Base-by-base conservation (phyloP, 2,797 vertebrate genomes). In the Molossus molossus region DNA sequence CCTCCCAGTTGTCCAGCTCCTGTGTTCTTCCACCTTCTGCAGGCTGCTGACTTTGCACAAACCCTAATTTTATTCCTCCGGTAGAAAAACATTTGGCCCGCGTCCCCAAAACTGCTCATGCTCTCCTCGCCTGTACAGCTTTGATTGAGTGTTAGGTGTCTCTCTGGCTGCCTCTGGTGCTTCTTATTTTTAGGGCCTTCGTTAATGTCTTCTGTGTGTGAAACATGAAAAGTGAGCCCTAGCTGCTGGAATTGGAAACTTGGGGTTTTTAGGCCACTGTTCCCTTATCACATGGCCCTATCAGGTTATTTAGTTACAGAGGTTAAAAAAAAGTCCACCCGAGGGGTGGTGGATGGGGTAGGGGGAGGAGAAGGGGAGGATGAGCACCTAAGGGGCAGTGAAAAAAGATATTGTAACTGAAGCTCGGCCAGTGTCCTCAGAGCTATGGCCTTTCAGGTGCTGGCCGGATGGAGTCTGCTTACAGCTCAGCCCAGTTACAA, bases 101-200 rank as follows among this genome's bases (percentile, higher is more conserved):
- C 37, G 21, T 95, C 82, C 97, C 97, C 45, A 73, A 97, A 97
- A 94, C 97, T 89, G 64, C 85, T 29, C 0, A 0, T 13, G 91
- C 79, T 55, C 70, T 96, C 95, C 88, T 94, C 62, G 21, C 92
- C 94, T 29, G 60, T 10, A n/a, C 90, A 72, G 92, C 86, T 98
- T 91, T 98, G 98, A 98, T 97, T 96, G 97, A 93, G 98, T 98
- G 96, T 98, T 98, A 64, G 96, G 91, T 98, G 65, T 98, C 95
- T 96, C 94, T 40, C 77, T 97, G 98, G 97, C 97, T 94, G 91
- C 75, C 91, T 86, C 77, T 57, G 15, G 1, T 8, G 87, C 40
- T 87, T 96, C 88, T 98, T 98, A 98, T 98, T 98, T 98, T 98
- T 98, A 98, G 98, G 97, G 50, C 58, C 58, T 97, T 98, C 79